Evolutionary conservation across 2,113 vertebrate genomes (phyloP).

Genomic region (Benitochromis conjunctus): DNA sequence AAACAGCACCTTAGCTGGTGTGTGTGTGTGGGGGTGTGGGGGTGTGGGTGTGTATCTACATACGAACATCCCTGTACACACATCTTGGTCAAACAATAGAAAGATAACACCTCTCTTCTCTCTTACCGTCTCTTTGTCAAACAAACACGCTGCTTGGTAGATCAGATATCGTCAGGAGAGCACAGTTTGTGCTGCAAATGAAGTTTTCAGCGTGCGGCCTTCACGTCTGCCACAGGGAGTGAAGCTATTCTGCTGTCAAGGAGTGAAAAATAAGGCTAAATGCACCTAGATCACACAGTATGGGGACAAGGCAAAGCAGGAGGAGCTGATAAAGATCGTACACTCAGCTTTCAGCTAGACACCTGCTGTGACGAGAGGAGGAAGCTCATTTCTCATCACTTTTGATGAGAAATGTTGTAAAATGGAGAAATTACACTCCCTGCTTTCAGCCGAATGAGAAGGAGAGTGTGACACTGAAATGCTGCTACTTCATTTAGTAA

Average conservation of each 20-base stretch:
- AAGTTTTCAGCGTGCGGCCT: neutral
- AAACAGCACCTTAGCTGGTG: rapidly evolving
- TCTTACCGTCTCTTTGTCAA: slow-evolving; percentile 17
- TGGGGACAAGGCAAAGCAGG: neutral
- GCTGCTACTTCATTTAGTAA: neutral
- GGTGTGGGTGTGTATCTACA: neutral
- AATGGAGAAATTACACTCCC: neutral
- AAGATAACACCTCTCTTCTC: slow-evolving; percentile 8
- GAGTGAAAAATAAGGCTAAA: slow-evolving; percentile 15
- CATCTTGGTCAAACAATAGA: slow-evolving; percentile 28
- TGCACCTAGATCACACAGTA: neutral
- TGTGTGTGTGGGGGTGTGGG: neutral
- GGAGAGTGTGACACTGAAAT: neutral
- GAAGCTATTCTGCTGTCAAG: neutral
- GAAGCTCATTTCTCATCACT: no score
- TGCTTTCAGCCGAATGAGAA: neutral
- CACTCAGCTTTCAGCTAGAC: slow-evolving; percentile 14
- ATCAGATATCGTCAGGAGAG: slow-evolving; percentile 27
- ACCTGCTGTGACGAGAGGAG: slow-evolving; percentile 11
- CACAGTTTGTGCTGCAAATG: slow-evolving; percentile 14
- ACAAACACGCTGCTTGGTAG: neutral
- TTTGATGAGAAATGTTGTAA: neutral
- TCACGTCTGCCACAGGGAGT: neutral
- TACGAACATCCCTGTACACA: neutral
- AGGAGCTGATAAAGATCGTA: slow-evolving; percentile 8